These are phyloP conservation scores for Nemurella pictetii DNA, from an alignment of 2,888 invertebrate species.

Conservation along the genomic window DNA sequence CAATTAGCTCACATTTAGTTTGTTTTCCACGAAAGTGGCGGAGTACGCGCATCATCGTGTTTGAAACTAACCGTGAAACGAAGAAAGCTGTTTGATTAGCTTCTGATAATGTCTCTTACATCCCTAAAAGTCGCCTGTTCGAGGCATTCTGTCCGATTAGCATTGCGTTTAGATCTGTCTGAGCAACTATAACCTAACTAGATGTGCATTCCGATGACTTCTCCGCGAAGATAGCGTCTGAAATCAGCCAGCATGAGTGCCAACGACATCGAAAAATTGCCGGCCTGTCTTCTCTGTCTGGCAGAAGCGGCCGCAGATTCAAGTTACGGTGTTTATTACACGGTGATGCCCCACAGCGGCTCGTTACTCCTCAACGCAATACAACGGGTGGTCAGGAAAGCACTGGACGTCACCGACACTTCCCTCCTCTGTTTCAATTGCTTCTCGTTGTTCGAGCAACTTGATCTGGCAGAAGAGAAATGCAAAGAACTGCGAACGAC, in stretches of 20 bases:
- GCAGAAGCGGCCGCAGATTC: constrained; percentile 35
- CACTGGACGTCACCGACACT: constrained; percentile 34
- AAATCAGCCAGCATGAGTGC: constrained; percentile 36
- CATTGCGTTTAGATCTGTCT: background rate
- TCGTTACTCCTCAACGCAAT: constrained; percentile 42
- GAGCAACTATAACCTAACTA: background rate
- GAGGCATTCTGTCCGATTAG: background rate
- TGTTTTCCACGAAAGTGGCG: background rate
- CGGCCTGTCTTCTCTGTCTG: constrained; percentile 39
- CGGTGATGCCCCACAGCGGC: constrained; percentile 43
- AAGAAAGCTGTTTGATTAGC: background rate
- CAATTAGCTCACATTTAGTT: background rate
- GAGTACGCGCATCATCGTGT: background rate
- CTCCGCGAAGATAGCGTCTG: background rate
- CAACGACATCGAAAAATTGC: background rate
- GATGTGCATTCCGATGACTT: background rate
- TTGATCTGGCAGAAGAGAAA: constrained; percentile 43
- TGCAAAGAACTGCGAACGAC: constrained; percentile 39
- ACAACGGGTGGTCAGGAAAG: constrained; percentile 40
- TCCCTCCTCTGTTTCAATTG: constrained; percentile 43
- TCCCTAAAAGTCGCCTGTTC: background rate
- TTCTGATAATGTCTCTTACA: background rate
- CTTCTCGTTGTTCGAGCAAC: constrained; percentile 43
- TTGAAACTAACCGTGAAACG: background rate
- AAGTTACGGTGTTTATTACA: constrained; percentile 41